These are phyloP conservation scores for Elachura formosa DNA, from an alignment of 2,113 vertebrate species.

Conservation along the genomic window DNA sequence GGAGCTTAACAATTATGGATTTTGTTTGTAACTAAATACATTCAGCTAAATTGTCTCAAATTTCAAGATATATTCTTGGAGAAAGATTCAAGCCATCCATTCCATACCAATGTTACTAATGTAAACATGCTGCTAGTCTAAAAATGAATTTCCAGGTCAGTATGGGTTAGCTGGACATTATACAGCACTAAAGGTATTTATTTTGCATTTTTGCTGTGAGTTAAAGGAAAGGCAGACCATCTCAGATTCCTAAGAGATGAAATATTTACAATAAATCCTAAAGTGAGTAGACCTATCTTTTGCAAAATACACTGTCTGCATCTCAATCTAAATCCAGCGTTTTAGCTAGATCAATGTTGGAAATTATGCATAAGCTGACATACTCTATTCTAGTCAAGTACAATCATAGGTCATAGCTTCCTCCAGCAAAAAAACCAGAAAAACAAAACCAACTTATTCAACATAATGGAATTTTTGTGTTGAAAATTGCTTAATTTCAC, in stretches of 20 bases:
- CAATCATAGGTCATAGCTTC: neutral
- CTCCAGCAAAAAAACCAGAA: neutral
- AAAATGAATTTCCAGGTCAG: neutral
- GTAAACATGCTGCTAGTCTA: neutral
- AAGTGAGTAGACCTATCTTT: neutral
- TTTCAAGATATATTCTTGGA: neutral
- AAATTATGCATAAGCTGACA: neutral
- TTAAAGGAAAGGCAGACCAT: neutral
- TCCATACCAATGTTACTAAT: neutral
- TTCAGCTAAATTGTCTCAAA: neutral
- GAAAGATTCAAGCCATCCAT: neutral
- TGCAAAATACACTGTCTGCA: neutral
- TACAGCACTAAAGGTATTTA: neutral
- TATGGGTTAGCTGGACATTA: neutral
- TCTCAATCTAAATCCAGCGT: neutral
- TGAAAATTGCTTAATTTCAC: neutral
- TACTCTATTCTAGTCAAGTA: neutral
- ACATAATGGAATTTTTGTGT: neutral
- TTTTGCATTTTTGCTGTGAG: neutral
- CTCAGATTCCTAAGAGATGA: neutral
- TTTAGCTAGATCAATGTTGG: neutral
- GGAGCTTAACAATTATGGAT: neutral
- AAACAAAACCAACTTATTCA: neutral
- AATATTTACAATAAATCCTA: neutral
- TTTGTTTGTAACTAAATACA: neutral